These are phyloP conservation scores for Tribolium madens DNA, from an alignment of 1,140 invertebrate genomes.

Conservation along the genomic window DNA sequence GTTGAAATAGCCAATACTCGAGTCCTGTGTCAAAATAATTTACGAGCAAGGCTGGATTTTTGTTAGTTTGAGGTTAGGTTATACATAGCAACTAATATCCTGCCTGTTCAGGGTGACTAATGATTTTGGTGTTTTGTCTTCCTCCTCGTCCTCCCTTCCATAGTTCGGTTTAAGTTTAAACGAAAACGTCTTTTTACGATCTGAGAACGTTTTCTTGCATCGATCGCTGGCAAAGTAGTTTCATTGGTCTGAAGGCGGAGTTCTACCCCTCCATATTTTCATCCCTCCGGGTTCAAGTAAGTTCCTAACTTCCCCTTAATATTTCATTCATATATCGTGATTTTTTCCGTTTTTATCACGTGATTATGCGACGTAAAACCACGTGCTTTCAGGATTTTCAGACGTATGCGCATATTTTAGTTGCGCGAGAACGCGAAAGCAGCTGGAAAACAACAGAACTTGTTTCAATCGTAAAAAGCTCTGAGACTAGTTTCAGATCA, in stretches of 20 bases:
- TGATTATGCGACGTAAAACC: constrained; percentile 51
- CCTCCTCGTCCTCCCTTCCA: constrained; percentile 51
- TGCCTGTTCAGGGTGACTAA: constrained; percentile 64
- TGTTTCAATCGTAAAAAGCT: constrained; percentile 28
- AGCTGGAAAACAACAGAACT: constrained; percentile 42
- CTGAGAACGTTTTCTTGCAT: constrained; percentile 66
- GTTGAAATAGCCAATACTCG: constrained; percentile 58
- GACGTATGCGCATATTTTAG: constrained; percentile 56
- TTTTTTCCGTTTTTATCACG: constrained; percentile 57
- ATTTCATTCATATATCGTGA: constrained; percentile 61
- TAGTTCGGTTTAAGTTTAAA: constrained; percentile 59
- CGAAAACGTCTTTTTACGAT: constrained; percentile 66
- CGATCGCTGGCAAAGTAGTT: constrained; percentile 57
- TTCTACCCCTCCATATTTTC: constrained; percentile 55
- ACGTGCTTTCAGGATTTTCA: constrained; percentile 57
- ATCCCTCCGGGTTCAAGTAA: constrained; percentile 54
- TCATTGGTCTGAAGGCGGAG: constrained; percentile 64
- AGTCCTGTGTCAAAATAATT: constrained; percentile 64
- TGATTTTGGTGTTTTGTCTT: constrained; percentile 65
- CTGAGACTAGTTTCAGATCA: neutral
- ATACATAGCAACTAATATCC: constrained; percentile 65
- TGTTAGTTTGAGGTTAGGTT: constrained; percentile 62
- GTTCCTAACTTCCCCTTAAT: constrained; percentile 55
- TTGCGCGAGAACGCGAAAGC: constrained; percentile 46
- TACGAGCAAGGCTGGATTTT: constrained; percentile 64